phyloP scores from a whole-genome alignment of 2,888 invertebrate species.

The Tuberolachnus salignus region DNA sequence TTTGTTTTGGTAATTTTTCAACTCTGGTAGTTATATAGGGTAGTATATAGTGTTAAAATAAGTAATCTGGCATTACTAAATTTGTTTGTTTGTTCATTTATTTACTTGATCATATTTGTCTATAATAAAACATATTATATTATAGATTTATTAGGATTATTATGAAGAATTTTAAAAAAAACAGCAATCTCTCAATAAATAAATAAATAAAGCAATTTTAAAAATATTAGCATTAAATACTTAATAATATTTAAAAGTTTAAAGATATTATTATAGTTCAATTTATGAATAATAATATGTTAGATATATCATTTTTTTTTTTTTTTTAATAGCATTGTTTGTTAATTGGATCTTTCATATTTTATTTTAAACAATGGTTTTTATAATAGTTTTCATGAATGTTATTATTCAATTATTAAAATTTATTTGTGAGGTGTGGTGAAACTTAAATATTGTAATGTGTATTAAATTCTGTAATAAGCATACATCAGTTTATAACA shows the following conservation, averaged over 20 bases:
- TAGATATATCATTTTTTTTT: neutral
- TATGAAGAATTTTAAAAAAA: slow-evolving; percentile 5
- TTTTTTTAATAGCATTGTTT: neutral
- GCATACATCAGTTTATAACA: too few relatives aligned
- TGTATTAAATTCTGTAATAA: too few relatives aligned
- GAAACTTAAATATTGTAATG: slow-evolving; percentile 11
- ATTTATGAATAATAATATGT: neutral
- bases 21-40: neutral
- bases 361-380: neutral
- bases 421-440: neutral
- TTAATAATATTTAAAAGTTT: too few relatives aligned
- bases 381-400: neutral
- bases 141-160: neutral
- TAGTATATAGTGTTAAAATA: too few relatives aligned
- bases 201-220: too few relatives aligned
- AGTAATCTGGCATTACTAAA: too few relatives aligned
- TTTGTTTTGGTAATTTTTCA: neutral
- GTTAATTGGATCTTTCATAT: neutral
- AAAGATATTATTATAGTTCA: too few relatives aligned
- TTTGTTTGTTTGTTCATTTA: slow-evolving; percentile 1
- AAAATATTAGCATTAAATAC: too few relatives aligned
- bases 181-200: slow-evolving; percentile 18
- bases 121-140: neutral
- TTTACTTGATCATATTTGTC: neutral
- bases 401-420: neutral